phyloP scores from a whole-genome alignment of 2,888 invertebrate species.

The Theodoxus fluviatilis region DNA sequence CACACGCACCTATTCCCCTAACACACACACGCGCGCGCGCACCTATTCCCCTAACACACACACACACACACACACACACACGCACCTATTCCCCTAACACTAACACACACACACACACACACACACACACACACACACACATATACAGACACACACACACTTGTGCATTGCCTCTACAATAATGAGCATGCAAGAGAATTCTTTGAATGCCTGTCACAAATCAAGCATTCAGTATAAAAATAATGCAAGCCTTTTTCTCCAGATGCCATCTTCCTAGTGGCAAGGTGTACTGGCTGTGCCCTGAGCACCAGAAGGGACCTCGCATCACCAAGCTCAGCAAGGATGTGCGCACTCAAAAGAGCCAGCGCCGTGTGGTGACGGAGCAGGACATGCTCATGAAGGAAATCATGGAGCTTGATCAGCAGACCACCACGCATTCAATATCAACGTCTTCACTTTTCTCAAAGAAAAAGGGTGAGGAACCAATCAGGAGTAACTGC shows the following conservation, averaged over 20 bases:
- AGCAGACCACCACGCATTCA: too few species aligned
- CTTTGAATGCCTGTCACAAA: background rate
- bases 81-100: background rate
- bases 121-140: background rate
- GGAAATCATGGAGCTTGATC: slow-evolving; percentile 45
- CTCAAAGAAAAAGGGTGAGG: slow-evolving; percentile 34
- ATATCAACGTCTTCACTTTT: slow-evolving; percentile 37
- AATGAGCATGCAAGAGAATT: background rate
- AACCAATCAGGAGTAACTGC: background rate
- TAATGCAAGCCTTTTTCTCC: background rate
- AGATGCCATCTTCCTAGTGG: slow-evolving; percentile 58
- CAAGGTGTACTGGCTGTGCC: slow-evolving; percentile 57
- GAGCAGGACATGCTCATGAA: slow-evolving; percentile 48
- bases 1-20: too few species aligned
- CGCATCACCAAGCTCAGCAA: slow-evolving; percentile 48
- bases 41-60: too few species aligned
- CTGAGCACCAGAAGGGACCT: slow-evolving; percentile 47
- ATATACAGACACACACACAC: background rate
- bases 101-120: background rate
- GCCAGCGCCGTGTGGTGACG: slow-evolving; percentile 38
- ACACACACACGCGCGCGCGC: background rate
- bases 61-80: slow-evolving; percentile 1
- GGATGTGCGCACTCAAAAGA: slow-evolving; percentile 37
- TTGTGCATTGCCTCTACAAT: background rate
- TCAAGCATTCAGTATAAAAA: background rate